A percentile compares a stretch with the other conserved stretches of the same genome.
phyloP scores from a whole-genome alignment of 92 coral and sea anemone species.

The Heliopora coerulea region DNA sequence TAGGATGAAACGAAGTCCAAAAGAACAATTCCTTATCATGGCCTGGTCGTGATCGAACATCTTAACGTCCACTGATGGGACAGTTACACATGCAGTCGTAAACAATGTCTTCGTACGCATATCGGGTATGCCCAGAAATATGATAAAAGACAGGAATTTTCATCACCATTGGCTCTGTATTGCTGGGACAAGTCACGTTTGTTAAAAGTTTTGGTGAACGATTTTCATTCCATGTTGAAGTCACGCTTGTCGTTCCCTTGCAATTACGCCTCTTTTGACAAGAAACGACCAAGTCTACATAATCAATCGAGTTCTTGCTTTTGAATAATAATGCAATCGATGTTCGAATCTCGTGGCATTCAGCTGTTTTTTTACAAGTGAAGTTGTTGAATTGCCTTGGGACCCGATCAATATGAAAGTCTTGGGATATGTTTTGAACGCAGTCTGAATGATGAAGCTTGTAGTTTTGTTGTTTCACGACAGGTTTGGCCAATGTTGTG shows the following conservation, averaged over 20 bases:
- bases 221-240: no score
- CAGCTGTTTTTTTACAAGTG: background rate
- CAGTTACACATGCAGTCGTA: background rate
- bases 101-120: background rate
- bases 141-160: background rate
- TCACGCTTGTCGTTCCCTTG: background rate
- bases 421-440: no score
- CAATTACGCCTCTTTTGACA: background rate
- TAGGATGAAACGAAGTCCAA: no score
- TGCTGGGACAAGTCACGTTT: background rate
- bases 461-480: background rate
- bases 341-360: background rate
- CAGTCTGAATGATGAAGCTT: background rate
- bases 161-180: background rate
- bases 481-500: no score
- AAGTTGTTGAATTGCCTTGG: background rate
- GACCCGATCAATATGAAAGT: background rate
- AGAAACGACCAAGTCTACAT: background rate
- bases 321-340: background rate
- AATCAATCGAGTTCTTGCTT: background rate
- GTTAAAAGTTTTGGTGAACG: background rate
- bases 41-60: no score
- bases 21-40: no score
- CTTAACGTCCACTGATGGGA: no score
- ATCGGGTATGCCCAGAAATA: background rate